Evolutionary conservation across 2,113 vertebrate species (phyloP).

Genomic region (Sorex fumeus): DNA sequence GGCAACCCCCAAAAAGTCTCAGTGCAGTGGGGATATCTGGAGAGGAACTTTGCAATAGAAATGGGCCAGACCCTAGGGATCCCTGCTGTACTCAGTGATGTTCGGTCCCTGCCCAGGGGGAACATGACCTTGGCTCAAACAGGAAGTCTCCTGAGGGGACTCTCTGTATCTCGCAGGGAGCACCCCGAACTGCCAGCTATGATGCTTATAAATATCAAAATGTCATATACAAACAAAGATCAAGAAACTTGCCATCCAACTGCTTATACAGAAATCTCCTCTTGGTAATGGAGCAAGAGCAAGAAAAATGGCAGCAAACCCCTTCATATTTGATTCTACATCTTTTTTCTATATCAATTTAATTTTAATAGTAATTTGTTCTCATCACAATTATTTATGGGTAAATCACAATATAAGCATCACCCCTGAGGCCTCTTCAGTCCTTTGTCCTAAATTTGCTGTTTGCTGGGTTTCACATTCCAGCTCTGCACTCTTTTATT

Average conservation of each 20-base stretch:
- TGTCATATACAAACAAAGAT: background rate
- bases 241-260: background rate
- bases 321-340: background rate
- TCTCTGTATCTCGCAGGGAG: background rate
- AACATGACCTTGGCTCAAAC: background rate
- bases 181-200: background rate
- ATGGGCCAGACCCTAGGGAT: background rate
- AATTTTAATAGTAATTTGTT: constrained; percentile 6
- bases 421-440: background rate
- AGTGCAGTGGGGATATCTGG: rapidly evolving
- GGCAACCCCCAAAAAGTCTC: background rate
- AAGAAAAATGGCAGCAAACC: background rate
- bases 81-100: background rate
- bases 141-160: background rate
- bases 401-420: background rate
- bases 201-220: background rate
- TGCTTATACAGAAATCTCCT: background rate
- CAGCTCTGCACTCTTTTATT: background rate
- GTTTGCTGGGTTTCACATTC: background rate
- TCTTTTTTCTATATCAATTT: background rate
- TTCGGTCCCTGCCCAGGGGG: background rate
- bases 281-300: background rate
- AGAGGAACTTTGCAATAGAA: no score
- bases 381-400: constrained; percentile 14
- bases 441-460: constrained; percentile 1